Conservation (phyloP, 2,797 vertebrate genomes). For the Gila robusta region DNA sequence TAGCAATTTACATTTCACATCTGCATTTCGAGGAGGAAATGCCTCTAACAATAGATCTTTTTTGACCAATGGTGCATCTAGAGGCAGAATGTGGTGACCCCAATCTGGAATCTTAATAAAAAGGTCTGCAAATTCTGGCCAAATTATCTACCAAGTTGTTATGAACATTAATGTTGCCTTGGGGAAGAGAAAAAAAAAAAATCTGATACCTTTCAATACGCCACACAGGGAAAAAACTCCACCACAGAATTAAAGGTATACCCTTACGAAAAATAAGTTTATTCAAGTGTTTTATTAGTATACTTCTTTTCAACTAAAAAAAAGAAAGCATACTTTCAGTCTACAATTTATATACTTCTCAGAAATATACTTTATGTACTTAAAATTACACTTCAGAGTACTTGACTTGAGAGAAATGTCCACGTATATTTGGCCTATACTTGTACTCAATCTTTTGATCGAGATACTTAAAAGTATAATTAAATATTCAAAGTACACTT, state of each 20-base stretch:
- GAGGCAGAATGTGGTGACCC: slow-evolving; percentile 68
- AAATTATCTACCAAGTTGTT: slow-evolving; percentile 73
- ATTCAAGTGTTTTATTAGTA: too few species aligned
- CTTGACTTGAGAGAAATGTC: too few species aligned
- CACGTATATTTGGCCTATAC: too few species aligned
- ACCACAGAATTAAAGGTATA: neutral
- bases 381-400: too few species aligned
- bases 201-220: slow-evolving; percentile 55
- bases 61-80: slow-evolving; percentile 61
- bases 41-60: slow-evolving; percentile 59
- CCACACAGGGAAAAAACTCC: slow-evolving; percentile 61
- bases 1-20: slow-evolving; percentile 66
- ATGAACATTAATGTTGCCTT: slow-evolving; percentile 70
- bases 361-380: too few species aligned
- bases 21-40: slow-evolving; percentile 58
- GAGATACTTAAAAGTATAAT: too few species aligned
- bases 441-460: too few species aligned
- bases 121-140: slow-evolving; percentile 71
- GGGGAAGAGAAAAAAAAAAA: slow-evolving; percentile 59
- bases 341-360: too few species aligned
- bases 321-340: too few species aligned
- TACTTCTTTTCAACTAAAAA: too few species aligned
- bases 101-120: slow-evolving; percentile 76
- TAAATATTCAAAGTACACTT: too few species aligned
- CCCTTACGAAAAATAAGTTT: too few species aligned